Base-by-base conservation (phyloP, 2,113 vertebrate species). In the Syrmaticus mikado region DNA sequence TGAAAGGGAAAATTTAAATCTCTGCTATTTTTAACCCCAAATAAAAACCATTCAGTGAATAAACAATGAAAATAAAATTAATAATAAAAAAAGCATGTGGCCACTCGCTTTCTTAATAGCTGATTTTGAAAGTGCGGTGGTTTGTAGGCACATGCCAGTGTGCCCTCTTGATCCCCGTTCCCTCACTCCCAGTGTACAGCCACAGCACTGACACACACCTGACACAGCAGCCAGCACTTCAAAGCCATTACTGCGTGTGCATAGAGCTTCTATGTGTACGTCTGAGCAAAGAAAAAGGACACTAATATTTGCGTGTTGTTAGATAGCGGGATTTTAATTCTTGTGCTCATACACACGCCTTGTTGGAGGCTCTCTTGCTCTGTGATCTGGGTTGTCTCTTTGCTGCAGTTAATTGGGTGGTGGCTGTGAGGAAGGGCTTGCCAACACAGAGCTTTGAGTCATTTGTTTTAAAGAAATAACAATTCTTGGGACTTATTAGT, bases 31-130 rank as follows among this genome's bases (percentile, higher is more conserved):
- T 75, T 74, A 89, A 92, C 90, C 45, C 74, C 38, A 93, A 95
- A 92, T n/a, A 21, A 55, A 86, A 89, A 93, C 68, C 65, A 92
- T 80, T 16, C 34, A 40, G 41, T 57, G 71, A 82, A 53, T 84
- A 95, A 95, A 95, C 90, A 92, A 85, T 43, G 64, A 46, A 45
- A 27, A 52, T 27, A 27, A 52, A 8, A 52, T 2, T 9, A 71
- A 60, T 6, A 25, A 27, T 12, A 53, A 43, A 45, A 41, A 46
- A 18, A 75, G 76, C 78, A 64, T 74, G 89, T 93, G 71, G 84
- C 97, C 95, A 96, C 87, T 94, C 95, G 96, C 92, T 97, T 89
- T 28, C 85, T 84, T 93, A 77, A 88, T 88, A 95, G 96, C 82
- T 92, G 89, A 94, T 92, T 97, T 89, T 58, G 0, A 30, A 89